Percentiles rank a stretch among this genome's conserved stretches.
phyloP scores from a whole-genome alignment of 2,888 invertebrate species.

The Zygogramma bicolorata region DNA sequence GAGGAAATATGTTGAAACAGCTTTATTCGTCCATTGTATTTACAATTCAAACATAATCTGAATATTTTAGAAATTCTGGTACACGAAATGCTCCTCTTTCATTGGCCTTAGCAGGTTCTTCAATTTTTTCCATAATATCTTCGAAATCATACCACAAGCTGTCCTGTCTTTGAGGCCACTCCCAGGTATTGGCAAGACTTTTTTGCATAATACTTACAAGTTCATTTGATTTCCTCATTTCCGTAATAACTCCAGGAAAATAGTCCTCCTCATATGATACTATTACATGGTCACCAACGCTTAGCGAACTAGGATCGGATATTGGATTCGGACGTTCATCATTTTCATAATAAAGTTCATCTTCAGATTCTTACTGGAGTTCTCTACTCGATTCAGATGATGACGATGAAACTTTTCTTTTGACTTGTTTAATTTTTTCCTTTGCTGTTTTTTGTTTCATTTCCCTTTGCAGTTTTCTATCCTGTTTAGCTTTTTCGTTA shows the following conservation, averaged over 20 bases:
- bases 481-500: slow-evolving; percentile 13
- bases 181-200: slow-evolving; percentile 15
- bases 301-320: slow-evolving; percentile 2
- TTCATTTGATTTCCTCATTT: slow-evolving; percentile 1
- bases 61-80: slow-evolving; percentile 22
- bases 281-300: slow-evolving; percentile 2
- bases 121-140: slow-evolving; percentile 12
- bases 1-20: not conserved
- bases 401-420: slow-evolving; percentile 21
- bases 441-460: slow-evolving; percentile 11
- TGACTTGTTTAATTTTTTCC: slow-evolving; percentile 4
- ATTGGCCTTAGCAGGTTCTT: slow-evolving; percentile 19
- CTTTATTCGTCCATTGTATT: not conserved
- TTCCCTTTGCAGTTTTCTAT: slow-evolving; percentile 16
- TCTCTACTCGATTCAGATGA: slow-evolving; percentile 20
- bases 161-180: slow-evolving; percentile 17
- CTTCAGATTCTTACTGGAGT: slow-evolving; percentile 22
- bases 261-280: slow-evolving; percentile 16
- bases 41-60: slow-evolving; percentile 18
- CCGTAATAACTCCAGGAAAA: slow-evolving; percentile 18
- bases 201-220: slow-evolving; percentile 21
- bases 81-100: slow-evolving; percentile 23
- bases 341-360: slow-evolving; percentile 18
- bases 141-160: slow-evolving; percentile 5
- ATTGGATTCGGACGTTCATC: slow-evolving; percentile 8